Evolutionary conservation across 1,140 invertebrate species (phyloP).

Genomic region (Heliconius eleuchia): DNA sequence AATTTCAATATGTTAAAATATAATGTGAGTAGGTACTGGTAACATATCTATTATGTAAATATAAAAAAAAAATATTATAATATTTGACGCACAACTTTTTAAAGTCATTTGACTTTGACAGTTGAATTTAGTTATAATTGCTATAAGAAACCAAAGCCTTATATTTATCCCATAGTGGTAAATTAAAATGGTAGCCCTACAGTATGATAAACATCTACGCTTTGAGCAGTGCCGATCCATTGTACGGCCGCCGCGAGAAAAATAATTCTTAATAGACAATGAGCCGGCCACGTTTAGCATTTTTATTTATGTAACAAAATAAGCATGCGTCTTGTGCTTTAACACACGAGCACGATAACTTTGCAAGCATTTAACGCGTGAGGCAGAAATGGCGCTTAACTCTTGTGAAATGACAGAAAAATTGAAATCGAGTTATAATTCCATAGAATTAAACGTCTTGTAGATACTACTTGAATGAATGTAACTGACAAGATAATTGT

Average conservation of each 20-base stretch:
- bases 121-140: background rate
- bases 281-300: conserved; percentile 62
- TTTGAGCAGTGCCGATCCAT: conserved; percentile 71
- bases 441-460: conserved; percentile 9
- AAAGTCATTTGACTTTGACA: background rate
- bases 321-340: conserved; percentile 41
- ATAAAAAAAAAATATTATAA: background rate
- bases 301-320: conserved; percentile 73
- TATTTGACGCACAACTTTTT: background rate
- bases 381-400: background rate
- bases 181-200: conserved; percentile 34
- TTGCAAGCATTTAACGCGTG: background rate
- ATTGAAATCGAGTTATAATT: conserved; percentile 20
- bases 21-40: background rate
- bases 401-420: conserved; percentile 16
- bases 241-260: conserved; percentile 68
- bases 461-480: conserved; percentile 4
- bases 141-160: background rate
- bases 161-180: background rate
- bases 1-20: background rate
- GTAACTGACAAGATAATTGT: conserved; percentile 15
- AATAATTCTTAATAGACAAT: conserved; percentile 80
- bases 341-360: conserved; percentile 26
- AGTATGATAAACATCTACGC: conserved; percentile 65
- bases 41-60: background rate